Conservation (phyloP, 2,888 invertebrate genomes). For the Machimus atricapillus region DNA sequence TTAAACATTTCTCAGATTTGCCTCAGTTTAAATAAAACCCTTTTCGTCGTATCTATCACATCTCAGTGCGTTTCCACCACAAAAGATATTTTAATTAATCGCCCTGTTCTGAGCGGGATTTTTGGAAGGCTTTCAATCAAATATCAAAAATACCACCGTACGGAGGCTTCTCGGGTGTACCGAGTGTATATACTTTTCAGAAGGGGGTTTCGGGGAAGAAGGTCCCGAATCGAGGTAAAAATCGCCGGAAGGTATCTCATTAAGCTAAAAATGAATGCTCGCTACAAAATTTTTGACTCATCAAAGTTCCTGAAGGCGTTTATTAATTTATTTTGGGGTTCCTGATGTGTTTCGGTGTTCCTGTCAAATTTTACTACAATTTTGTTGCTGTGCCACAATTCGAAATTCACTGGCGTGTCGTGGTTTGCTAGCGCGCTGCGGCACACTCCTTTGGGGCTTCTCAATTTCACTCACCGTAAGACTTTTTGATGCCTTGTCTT, state of each 20-base stretch:
- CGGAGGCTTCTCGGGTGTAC: neutral
- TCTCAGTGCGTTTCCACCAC: slow-evolving; percentile 27
- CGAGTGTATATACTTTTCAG: neutral
- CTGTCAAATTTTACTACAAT: slow-evolving; percentile 40
- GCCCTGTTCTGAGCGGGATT: slow-evolving; percentile 31
- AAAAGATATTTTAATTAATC: slow-evolving; percentile 40
- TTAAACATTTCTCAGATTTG: slow-evolving; percentile 30
- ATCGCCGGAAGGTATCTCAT: slow-evolving; percentile 40
- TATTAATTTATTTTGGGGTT: slow-evolving; percentile 42
- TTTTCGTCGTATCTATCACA: slow-evolving; percentile 13
- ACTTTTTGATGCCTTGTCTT: slow-evolving; percentile 39
- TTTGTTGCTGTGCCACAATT: slow-evolving; percentile 36
- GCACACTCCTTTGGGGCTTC: slow-evolving; percentile 37
- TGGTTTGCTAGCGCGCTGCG: slow-evolving; percentile 15
- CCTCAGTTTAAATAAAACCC: slow-evolving; percentile 34
- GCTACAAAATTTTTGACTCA: slow-evolving; percentile 39
- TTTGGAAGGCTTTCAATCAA: slow-evolving; percentile 38
- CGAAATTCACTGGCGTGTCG: slow-evolving; percentile 26
- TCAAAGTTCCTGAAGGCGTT: slow-evolving; percentile 40
- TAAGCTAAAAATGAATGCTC: slow-evolving; percentile 43
- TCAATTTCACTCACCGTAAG: slow-evolving; percentile 35
- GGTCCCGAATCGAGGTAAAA: slow-evolving; percentile 8
- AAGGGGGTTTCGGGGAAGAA: neutral
- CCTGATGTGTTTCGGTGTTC: slow-evolving; percentile 37
- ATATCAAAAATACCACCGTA: slow-evolving; percentile 35